Percentiles rank a stretch among this genome's conserved stretches.
These are phyloP conservation scores for Propithecus coquereli DNA, from an alignment of 2,113 vertebrate species.

Conservation along the genomic window DNA sequence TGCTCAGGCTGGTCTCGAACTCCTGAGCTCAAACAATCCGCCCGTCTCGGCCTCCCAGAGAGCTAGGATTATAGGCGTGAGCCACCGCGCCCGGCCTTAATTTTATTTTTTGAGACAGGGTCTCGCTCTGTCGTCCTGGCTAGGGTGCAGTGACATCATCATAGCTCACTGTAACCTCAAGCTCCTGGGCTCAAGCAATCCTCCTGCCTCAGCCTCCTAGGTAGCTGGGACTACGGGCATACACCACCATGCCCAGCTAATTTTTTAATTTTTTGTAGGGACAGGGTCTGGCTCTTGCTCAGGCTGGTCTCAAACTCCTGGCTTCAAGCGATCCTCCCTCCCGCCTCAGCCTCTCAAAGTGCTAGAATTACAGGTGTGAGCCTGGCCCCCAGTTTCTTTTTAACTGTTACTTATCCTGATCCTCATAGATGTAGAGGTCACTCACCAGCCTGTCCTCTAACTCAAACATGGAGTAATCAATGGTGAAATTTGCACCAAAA, in stretches of 20 bases:
- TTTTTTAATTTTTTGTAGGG: too few relatives aligned
- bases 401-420: not conserved
- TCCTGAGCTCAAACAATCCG: too few relatives aligned
- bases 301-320: not conserved
- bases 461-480: conserved; percentile 72
- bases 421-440: not conserved
- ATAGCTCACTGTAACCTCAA: not conserved
- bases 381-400: conserved; percentile 3
- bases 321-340: not conserved
- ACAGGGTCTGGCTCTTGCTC: too few relatives aligned
- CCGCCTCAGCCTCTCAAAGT: not conserved
- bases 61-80: too few relatives aligned
- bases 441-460: conserved; percentile 70
- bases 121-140: not conserved
- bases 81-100: too few relatives aligned
- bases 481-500: conserved; percentile 62
- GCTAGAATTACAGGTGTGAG: not conserved
- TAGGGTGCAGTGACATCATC: not conserved
- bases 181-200: not conserved
- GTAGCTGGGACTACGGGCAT: not conserved
- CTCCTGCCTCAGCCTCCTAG: not conserved
- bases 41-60: too few relatives aligned
- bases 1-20: too few relatives aligned
- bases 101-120: not conserved
- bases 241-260: too few relatives aligned